phyloP scores from a whole-genome alignment of 2,113 vertebrate species.

The Callospermophilus lateralis region DNA sequence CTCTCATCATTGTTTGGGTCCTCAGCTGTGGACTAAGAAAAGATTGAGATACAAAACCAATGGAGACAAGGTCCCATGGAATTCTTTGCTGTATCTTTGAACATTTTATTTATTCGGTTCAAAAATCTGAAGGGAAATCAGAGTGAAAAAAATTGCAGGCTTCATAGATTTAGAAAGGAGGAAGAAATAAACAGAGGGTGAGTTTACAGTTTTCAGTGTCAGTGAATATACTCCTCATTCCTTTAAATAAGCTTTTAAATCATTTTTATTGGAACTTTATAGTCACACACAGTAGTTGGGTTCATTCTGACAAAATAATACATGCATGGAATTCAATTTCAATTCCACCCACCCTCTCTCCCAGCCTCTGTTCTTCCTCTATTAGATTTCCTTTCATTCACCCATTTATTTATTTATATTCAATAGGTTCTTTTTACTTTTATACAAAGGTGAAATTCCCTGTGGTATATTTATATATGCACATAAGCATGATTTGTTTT shows the following conservation, averaged over 20 bases:
- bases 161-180: conserved; percentile 57
- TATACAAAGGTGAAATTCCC: no score
- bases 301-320: no score
- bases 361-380: no score
- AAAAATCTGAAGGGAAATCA: conserved; percentile 56
- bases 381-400: no score
- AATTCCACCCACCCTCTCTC: no score
- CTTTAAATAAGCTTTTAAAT: conserved; percentile 61
- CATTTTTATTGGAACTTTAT: background rate
- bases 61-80: background rate
- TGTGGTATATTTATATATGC: no score
- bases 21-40: background rate
- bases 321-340: no score
- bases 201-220: conserved; percentile 11
- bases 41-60: background rate
- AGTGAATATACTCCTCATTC: background rate
- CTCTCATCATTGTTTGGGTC: background rate
- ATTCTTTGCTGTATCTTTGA: conserved; percentile 36
- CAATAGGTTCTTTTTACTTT: no score
- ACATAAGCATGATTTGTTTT: no score
- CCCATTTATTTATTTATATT: no score
- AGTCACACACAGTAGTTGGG: no score
- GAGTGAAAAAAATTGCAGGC: background rate
- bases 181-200: conserved; percentile 25
- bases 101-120: conserved; percentile 60